Conservation (phyloP, 2,888 invertebrate genomes). For the Rhorus exstirpatorius region DNA sequence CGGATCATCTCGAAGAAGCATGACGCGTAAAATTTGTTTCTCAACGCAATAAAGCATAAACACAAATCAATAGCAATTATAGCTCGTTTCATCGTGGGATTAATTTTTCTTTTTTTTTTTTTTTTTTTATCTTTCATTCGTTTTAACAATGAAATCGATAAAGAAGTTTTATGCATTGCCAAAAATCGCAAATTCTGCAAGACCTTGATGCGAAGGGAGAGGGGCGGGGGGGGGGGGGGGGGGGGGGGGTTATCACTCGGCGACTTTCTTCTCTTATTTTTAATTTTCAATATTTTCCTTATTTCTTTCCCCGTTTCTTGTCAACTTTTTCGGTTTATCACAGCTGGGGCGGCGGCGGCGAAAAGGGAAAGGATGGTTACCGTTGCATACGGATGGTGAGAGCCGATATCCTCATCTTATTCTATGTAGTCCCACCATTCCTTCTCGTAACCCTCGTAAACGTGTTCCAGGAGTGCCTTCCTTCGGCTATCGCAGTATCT, state of each 20-base stretch:
- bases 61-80: constrained; percentile 46
- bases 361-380: constrained; percentile 75
- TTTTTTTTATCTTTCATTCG: too few relatives aligned
- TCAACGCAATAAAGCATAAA: constrained; percentile 11
- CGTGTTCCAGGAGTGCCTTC: constrained; percentile 98
- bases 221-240: neutral
- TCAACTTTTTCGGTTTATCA: constrained; percentile 84
- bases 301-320: constrained; percentile 74
- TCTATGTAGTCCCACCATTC: constrained; percentile 99
- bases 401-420: constrained; percentile 86
- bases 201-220: constrained; percentile 39
- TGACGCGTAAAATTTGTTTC: neutral
- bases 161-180: constrained; percentile 75
- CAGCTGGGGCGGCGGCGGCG: constrained; percentile 83
- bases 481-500: constrained; percentile 99
- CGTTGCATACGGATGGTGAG: constrained; percentile 71
- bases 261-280: constrained; percentile 71
- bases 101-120: constrained; percentile 51
- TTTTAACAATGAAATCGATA: constrained; percentile 71
- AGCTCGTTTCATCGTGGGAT: constrained; percentile 49
- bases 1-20: constrained; percentile 31
- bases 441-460: constrained; percentile 99
- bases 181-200: constrained; percentile 77
- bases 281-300: constrained; percentile 25
- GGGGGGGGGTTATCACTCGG: constrained; percentile 75